phyloP scores from a whole-genome alignment of 2,888 invertebrate genomes.

The Amaurobius ferox region DNA sequence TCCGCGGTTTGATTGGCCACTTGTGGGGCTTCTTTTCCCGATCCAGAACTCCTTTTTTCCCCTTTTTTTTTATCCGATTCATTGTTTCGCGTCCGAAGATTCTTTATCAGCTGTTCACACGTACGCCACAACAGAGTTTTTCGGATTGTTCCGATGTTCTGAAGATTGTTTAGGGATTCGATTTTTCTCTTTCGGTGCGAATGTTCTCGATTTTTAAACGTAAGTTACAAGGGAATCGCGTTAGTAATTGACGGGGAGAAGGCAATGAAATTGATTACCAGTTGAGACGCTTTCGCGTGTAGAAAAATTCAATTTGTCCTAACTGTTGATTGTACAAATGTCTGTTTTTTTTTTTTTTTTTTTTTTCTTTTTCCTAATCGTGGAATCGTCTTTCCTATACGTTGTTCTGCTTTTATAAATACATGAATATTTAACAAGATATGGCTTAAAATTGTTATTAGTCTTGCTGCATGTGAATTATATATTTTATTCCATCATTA shows the following conservation, averaged over 20 bases:
- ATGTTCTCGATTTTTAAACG: conserved; percentile 9
- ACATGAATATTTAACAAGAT: too few relatives aligned
- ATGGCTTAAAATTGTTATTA: too few relatives aligned
- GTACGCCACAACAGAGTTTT: background rate
- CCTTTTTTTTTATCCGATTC: conserved; percentile 22
- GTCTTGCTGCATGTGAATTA: too few relatives aligned
- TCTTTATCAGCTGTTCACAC: conserved; percentile 11
- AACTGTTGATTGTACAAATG: background rate
- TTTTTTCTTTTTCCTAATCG: background rate
- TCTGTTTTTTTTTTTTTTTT: background rate
- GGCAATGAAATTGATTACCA: background rate
- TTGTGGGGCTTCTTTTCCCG: conserved; percentile 69
- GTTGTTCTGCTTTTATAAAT: too few relatives aligned
- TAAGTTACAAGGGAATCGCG: background rate
- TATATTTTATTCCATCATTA: too few relatives aligned
- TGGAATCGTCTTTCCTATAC: too few relatives aligned
- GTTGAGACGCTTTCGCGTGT: background rate
- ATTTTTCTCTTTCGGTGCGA: background rate
- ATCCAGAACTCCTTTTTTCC: conserved; percentile 45
- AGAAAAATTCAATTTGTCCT: background rate
- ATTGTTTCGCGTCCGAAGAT: conserved; percentile 23
- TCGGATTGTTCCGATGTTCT: background rate
- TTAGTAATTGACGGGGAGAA: background rate
- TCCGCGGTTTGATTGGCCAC: conserved; percentile 70
- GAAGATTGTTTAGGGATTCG: background rate